Conservation (phyloP, 2,888 invertebrate species). For the Caenorhabditis afra region DNA sequence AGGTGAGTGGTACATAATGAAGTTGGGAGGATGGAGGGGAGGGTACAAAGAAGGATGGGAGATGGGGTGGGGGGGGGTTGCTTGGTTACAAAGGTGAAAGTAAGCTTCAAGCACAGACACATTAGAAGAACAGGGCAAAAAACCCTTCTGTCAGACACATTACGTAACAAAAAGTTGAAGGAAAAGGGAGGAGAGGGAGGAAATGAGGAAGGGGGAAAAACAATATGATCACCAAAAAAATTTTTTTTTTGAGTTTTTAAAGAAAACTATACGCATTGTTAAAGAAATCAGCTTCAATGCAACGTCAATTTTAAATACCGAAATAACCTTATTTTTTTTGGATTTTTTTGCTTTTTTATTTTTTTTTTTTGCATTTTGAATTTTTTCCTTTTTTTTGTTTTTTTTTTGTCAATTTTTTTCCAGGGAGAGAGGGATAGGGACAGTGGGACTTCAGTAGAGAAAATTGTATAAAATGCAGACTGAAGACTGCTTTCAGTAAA, state of each 20-base stretch:
- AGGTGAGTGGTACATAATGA: too few species aligned
- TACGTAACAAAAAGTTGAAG: slow-evolving; percentile 18
- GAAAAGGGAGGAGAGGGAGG: too few species aligned
- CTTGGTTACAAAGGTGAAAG: too few species aligned
- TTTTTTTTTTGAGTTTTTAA: slow-evolving; percentile 25
- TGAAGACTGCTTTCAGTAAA: slow-evolving; percentile 49
- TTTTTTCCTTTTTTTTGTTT: slow-evolving; percentile 30
- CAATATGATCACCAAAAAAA: background rate
- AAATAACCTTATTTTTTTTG: slow-evolving; percentile 4
- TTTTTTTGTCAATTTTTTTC: slow-evolving; percentile 8
- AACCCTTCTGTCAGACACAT: background rate
- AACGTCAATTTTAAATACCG: slow-evolving; percentile 50
- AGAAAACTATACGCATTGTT: slow-evolving; percentile 44
- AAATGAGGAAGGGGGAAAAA: slow-evolving; percentile 8
- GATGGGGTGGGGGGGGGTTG: too few species aligned
- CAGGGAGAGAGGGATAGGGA: background rate
- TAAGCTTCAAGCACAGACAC: too few species aligned
- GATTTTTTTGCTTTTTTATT: slow-evolving; percentile 21
- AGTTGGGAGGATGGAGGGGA: too few species aligned
- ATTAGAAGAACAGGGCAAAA: too few species aligned
- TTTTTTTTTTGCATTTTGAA: slow-evolving; percentile 24
- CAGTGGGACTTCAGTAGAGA: slow-evolving; percentile 19
- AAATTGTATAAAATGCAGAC: slow-evolving; percentile 50
- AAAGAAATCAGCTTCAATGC: slow-evolving; percentile 50
- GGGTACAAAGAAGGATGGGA: too few species aligned